Evolutionary conservation across 2,797 vertebrate genomes (phyloP).

Genomic region (Gymnopithys bicolor): DNA sequence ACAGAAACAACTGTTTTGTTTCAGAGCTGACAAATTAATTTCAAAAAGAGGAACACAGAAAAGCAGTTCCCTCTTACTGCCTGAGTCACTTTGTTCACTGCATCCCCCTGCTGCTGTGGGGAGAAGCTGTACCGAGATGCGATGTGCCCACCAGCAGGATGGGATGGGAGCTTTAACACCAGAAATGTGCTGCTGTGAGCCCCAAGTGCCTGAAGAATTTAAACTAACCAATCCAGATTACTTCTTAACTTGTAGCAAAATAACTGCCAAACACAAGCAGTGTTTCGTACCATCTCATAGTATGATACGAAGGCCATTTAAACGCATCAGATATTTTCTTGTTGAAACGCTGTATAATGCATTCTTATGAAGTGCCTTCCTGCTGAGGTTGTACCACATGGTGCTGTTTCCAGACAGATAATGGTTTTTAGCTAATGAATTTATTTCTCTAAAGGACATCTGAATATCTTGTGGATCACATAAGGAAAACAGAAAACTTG

Average conservation of each 20-base stretch:
- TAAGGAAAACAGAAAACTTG: background rate
- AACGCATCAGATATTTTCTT: background rate
- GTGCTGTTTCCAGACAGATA: background rate
- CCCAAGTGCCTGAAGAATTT: background rate
- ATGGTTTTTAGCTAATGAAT: background rate
- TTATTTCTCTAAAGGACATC: background rate
- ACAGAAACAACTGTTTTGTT: background rate
- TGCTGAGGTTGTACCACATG: background rate
- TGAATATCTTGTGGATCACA: background rate
- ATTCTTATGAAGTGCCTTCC: background rate
- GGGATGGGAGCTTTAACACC: background rate
- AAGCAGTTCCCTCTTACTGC: background rate
- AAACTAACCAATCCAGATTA: background rate
- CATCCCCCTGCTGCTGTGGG: background rate
- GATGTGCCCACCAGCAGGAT: background rate
- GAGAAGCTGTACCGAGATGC: background rate
- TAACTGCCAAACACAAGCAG: background rate
- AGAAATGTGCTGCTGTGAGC: background rate
- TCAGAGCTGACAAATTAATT: background rate
- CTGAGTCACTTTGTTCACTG: background rate
- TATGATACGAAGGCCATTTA: background rate
- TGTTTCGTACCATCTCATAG: background rate
- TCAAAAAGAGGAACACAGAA: background rate
- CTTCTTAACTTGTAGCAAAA: background rate
- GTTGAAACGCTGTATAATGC: background rate